Percentiles rank a stretch among this genome's conserved stretches.
phyloP scores from a whole-genome alignment of 2,888 invertebrate genomes.

The Rhingia campestris region DNA sequence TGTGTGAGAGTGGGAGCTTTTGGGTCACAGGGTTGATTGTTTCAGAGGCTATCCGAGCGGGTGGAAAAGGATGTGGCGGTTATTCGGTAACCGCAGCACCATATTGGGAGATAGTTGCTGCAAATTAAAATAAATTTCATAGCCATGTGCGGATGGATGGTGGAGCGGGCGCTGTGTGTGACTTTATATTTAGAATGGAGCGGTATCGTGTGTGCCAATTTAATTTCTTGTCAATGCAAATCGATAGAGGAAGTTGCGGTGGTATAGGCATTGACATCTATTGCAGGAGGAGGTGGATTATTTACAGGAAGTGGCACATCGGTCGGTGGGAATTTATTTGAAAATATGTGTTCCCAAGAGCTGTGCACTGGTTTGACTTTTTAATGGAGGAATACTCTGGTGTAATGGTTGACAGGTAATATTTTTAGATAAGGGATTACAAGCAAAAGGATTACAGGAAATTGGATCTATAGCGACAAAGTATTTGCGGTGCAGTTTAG shows the following conservation, averaged over 20 bases:
- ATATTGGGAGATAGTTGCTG: conserved; percentile 46
- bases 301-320: no score
- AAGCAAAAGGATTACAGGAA: no score
- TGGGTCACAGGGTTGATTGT: conserved; percentile 68
- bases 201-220: neutral
- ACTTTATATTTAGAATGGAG: conserved; percentile 21
- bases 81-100: conserved; percentile 18
- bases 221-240: conserved; percentile 11
- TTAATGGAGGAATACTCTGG: no score
- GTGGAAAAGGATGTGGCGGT: conserved; percentile 43
- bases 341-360: no score
- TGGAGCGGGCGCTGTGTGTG: neutral
- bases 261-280: neutral
- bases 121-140: conserved; percentile 31
- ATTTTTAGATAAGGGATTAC: no score
- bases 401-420: no score
- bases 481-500: no score
- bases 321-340: no score
- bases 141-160: conserved; percentile 3
- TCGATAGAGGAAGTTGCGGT: neutral
- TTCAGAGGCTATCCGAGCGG: conserved; percentile 26
- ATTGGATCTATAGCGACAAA: no score
- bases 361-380: no score
- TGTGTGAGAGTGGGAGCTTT: conserved; percentile 19
- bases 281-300: no score